Percentiles rank a stretch among this genome's conserved stretches.
phyloP scores from a whole-genome alignment of 2,888 invertebrate genomes.

The Callimorpha dominula region DNA sequence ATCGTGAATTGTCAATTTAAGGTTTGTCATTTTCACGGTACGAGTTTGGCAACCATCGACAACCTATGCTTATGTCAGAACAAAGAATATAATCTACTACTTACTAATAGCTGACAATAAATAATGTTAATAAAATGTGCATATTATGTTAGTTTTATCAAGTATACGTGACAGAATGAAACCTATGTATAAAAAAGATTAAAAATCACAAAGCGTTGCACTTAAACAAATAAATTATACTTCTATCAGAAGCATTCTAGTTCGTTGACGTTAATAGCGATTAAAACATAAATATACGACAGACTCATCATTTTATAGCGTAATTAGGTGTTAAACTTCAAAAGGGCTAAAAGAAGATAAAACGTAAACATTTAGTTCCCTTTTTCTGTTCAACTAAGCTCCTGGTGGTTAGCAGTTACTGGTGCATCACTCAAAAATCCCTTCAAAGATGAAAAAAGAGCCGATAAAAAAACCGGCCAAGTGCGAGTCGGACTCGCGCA shows the following conservation, averaged over 20 bases:
- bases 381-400: no score
- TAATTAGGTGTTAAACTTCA: background rate
- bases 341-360: background rate
- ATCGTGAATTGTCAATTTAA: no score
- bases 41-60: slow-evolving; percentile 8
- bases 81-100: slow-evolving; percentile 23
- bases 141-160: slow-evolving; percentile 26
- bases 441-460: no score
- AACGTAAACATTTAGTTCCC: no score
- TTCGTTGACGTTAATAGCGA: background rate
- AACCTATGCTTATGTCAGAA: slow-evolving; percentile 27
- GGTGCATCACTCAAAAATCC: no score
- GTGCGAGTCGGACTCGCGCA: no score
- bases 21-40: no score
- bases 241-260: background rate
- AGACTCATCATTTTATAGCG: background rate
- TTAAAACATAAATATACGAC: background rate
- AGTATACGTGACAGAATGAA: slow-evolving; percentile 29
- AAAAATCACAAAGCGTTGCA: background rate
- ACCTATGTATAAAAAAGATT: background rate
- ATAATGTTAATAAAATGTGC: slow-evolving; percentile 3
- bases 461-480: no score
- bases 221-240: background rate
- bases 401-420: no score
- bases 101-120: slow-evolving; percentile 4